Percentiles rank a stretch among this genome's conserved stretches.
These are phyloP conservation scores for Perognathus longimembris DNA, from an alignment of 2,113 vertebrate genomes.

Conservation along the genomic window DNA sequence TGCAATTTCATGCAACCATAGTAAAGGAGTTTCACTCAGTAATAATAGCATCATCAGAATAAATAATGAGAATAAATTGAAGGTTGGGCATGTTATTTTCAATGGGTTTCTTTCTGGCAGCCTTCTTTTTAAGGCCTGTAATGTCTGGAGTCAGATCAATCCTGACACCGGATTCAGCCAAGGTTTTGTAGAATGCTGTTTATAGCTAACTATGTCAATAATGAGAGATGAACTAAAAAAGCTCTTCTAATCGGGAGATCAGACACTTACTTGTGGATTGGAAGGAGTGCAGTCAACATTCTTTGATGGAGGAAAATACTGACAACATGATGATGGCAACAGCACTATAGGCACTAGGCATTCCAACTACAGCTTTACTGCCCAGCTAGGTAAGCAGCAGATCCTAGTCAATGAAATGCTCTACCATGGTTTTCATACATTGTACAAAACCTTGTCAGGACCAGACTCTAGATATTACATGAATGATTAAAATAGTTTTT, in stretches of 20 bases:
- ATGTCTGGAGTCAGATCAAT: conserved; percentile 86
- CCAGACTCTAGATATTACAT: conserved; percentile 87
- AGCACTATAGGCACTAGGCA: conserved; percentile 73
- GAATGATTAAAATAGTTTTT: conserved; percentile 60
- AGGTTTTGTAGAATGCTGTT: conserved; percentile 85
- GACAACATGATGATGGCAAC: conserved; percentile 62
- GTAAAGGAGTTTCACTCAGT: conserved; percentile 84
- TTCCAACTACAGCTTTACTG: conserved; percentile 66
- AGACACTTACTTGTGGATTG: conserved; percentile 63
- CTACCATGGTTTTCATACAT: conserved; percentile 83
- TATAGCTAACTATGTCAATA: conserved; percentile 75
- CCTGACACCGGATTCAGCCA: conserved; percentile 54
- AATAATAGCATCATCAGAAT: conserved; percentile 38
- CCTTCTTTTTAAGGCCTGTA: conserved; percentile 78
- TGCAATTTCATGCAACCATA: conserved; percentile 84
- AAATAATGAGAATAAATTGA: conserved; percentile 66
- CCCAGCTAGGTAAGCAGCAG: conserved; percentile 72
- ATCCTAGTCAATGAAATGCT: conserved; percentile 65
- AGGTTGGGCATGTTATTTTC: conserved; percentile 82
- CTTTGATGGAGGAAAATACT: conserved; percentile 63
- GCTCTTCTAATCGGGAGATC: conserved; percentile 61
- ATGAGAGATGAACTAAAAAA: conserved; percentile 77
- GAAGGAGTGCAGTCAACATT: conserved; percentile 53
- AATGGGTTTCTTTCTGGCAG: conserved; percentile 63
- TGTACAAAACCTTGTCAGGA: conserved; percentile 83